These are phyloP conservation scores for Phenganax marumi DNA, from an alignment of 92 coral and sea anemone genomes.

Conservation along the genomic window DNA sequence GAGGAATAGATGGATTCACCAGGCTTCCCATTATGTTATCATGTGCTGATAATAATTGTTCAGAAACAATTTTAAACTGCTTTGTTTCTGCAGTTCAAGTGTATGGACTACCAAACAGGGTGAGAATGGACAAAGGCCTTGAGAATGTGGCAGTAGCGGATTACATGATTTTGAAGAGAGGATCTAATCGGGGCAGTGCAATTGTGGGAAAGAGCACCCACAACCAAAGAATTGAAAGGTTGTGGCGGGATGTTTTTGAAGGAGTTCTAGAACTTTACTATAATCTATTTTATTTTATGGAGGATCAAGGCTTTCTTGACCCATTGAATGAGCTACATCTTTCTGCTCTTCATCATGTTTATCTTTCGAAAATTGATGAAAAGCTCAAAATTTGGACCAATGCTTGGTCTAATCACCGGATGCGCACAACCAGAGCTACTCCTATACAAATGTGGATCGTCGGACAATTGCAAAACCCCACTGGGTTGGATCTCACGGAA, in stretches of 20 bases:
- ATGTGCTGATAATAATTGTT: constrained; percentile 47
- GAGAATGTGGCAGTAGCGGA: constrained; percentile 57
- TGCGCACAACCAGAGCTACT: constrained; percentile 66
- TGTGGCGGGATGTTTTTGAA: constrained; percentile 6
- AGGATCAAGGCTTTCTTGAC: constrained; percentile 68
- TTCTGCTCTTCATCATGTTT: constrained; percentile 65
- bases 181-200: constrained; percentile 56
- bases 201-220: constrained; percentile 70
- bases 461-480: constrained; percentile 67
- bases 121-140: constrained; percentile 47
- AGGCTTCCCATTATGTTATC: constrained; percentile 34
- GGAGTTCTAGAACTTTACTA: constrained; percentile 50
- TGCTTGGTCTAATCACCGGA: constrained; percentile 76
- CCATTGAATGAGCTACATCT: constrained; percentile 59
- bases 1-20: constrained; percentile 45
- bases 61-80: constrained; percentile 36
- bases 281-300: constrained; percentile 71
- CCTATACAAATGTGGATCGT: constrained; percentile 69
- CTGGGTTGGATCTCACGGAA: constrained; percentile 47
- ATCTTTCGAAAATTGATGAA: constrained; percentile 56
- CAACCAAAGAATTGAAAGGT: constrained; percentile 60
- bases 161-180: constrained; percentile 52
- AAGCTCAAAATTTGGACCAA: constrained; percentile 63
- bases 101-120: constrained; percentile 47
- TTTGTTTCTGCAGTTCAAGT: constrained; percentile 39